Evolutionary conservation across 2,888 invertebrate species (phyloP).

Genomic region (Torymus tubicola): DNA sequence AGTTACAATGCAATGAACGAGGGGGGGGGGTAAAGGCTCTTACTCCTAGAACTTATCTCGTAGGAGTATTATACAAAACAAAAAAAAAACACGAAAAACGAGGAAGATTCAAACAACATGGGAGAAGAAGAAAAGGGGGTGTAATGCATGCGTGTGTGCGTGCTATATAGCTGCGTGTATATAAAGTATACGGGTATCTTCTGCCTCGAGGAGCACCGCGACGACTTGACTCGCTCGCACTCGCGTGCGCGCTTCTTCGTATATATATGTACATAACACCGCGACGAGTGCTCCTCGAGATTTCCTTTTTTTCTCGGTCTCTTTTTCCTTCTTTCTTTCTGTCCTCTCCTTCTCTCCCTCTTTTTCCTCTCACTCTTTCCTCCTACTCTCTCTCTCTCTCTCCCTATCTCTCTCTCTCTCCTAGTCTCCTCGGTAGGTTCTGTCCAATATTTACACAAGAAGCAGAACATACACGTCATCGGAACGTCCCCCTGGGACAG

Average conservation of each 20-base stretch:
- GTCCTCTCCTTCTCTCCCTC: constrained; percentile 28
- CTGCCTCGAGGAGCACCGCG: constrained; percentile 32
- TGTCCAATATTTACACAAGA: constrained; percentile 62
- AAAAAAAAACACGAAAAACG: no score
- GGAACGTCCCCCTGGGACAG: constrained; percentile 53
- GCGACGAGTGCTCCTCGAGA: constrained; percentile 47
- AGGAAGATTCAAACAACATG: no score
- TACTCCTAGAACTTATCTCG: no score
- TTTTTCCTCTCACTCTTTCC: constrained; percentile 24
- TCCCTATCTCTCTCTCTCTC: background rate
- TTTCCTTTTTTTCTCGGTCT: constrained; percentile 9
- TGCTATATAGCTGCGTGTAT: no score
- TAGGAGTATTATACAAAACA: no score
- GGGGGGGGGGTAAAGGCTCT: no score
- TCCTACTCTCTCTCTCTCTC: constrained; percentile 27
- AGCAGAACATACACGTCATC: constrained; percentile 51
- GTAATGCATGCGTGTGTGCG: no score
- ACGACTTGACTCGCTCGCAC: constrained; percentile 2
- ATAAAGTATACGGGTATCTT: no score
- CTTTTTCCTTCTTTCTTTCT: constrained; percentile 11
- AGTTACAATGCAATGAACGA: no score
- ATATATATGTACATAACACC: constrained; percentile 46
- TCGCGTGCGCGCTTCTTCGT: constrained; percentile 20
- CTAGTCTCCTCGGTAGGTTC: constrained; percentile 43
- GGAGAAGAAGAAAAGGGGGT: no score